phyloP scores from a whole-genome alignment of 2,113 vertebrate genomes.

The Ochotona princeps region DNA sequence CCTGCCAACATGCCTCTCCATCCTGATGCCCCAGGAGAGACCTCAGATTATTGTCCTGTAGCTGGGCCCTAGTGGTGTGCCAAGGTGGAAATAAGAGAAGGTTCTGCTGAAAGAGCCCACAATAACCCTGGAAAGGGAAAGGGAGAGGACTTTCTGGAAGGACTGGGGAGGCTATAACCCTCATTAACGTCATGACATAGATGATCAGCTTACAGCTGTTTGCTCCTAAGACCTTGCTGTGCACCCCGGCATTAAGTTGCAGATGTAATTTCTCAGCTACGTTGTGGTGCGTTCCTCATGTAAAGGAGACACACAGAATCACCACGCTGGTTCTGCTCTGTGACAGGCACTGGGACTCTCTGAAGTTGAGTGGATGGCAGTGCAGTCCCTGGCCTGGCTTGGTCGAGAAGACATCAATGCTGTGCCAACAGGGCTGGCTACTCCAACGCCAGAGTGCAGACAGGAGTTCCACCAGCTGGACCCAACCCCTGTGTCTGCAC shows the following conservation, averaged over 20 bases:
- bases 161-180: not conserved
- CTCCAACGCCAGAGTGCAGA: not conserved
- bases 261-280: not conserved
- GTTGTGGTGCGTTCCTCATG: not conserved
- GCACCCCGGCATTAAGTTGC: not conserved
- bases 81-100: not conserved
- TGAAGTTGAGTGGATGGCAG: too few relatives aligned
- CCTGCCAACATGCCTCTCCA: not conserved
- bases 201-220: not conserved
- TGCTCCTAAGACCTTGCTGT: not conserved
- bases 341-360: too few relatives aligned
- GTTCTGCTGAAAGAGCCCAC: not conserved
- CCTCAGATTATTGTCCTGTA: not conserved
- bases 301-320: not conserved
- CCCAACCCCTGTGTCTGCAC: not conserved
- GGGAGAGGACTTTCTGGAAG: not conserved
- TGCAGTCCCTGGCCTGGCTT: too few relatives aligned
- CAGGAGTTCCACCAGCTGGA: not conserved
- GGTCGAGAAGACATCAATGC: accelerated
- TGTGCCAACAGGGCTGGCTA: accelerated
- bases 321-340: too few relatives aligned
- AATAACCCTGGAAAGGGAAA: not conserved
- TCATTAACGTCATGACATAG: not conserved
- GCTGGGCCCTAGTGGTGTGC: not conserved
- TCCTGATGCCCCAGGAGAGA: not conserved